A percentile compares a stretch with the other conserved stretches of the same genome.
Evolutionary conservation across 2,113 vertebrate genomes (phyloP).

Genomic region (Globicephala melas): DNA sequence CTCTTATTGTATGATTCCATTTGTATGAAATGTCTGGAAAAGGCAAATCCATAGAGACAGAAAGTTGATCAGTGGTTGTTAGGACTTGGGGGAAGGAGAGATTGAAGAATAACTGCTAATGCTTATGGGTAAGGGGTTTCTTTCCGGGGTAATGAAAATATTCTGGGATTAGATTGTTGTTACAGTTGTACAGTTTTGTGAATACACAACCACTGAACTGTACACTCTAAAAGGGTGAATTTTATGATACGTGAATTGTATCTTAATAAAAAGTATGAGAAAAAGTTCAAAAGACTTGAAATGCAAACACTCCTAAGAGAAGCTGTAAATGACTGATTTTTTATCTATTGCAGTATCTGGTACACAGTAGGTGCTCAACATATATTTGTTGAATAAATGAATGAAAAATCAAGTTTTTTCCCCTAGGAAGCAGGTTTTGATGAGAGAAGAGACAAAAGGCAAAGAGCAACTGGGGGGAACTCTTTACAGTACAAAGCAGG

Average conservation of each 20-base stretch:
- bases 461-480: not conserved
- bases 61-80: not conserved
- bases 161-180: not conserved
- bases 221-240: not conserved
- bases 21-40: not conserved
- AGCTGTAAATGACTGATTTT: not conserved
- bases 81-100: not conserved
- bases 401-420: not conserved
- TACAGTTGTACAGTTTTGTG: not conserved
- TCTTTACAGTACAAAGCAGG: not conserved
- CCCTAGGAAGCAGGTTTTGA: not conserved
- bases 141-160: not conserved
- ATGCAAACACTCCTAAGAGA: not conserved
- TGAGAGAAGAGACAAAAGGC: not conserved
- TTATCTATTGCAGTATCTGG: not conserved
- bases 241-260: not conserved
- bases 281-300: not conserved
- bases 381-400: not conserved
- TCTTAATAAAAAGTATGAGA: not conserved
- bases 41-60: not conserved
- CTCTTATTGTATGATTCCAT: not conserved
- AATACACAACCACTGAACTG: not conserved
- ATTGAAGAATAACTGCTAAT: not conserved
- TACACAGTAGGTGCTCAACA: not conserved
- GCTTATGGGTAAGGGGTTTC: not conserved